Percentiles rank a stretch among this genome's conserved stretches.
phyloP scores from a whole-genome alignment of 2,113 vertebrate genomes.

The Psilopsiagon aymara region DNA sequence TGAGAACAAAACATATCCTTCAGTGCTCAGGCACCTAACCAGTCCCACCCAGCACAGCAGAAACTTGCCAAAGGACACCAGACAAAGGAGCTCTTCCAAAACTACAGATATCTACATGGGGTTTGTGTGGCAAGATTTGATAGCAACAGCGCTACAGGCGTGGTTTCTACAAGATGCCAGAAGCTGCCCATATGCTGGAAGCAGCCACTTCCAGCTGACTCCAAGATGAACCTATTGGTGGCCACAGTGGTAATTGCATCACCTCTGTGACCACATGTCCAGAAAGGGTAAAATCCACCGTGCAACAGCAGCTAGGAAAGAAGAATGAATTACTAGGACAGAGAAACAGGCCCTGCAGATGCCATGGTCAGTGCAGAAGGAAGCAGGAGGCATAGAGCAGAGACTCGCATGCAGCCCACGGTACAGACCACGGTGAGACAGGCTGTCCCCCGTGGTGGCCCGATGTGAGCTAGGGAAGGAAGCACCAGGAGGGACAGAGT shows the following conservation, averaged over 20 bases:
- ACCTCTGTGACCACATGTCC: too few species aligned
- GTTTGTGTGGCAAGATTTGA: not conserved
- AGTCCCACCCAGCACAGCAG: not conserved
- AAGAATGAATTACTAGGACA: not conserved
- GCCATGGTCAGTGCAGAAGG: not conserved
- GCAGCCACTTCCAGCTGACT: not conserved
- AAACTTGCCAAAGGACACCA: not conserved
- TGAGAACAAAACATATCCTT: not conserved
- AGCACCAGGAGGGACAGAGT: not conserved
- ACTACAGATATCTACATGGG: fast-evolving
- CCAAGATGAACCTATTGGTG: fast-evolving
- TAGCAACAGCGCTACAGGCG: not conserved
- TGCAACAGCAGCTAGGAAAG: not conserved
- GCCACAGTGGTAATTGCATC: not conserved
- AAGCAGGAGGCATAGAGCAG: not conserved
- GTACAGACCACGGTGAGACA: not conserved
- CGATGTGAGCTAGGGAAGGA: not conserved
- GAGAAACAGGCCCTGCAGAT: not conserved
- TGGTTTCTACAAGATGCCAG: not conserved
- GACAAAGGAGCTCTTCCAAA: not conserved
- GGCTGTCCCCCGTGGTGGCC: too few species aligned
- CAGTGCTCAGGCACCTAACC: not conserved
- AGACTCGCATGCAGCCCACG: not conserved
- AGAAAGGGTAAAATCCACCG: not conserved
- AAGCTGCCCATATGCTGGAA: not conserved